A percentile compares a stretch with the other conserved stretches of the same genome.
Evolutionary conservation across 2,797 vertebrate species (phyloP).

Genomic region (Tragopan temminckii): DNA sequence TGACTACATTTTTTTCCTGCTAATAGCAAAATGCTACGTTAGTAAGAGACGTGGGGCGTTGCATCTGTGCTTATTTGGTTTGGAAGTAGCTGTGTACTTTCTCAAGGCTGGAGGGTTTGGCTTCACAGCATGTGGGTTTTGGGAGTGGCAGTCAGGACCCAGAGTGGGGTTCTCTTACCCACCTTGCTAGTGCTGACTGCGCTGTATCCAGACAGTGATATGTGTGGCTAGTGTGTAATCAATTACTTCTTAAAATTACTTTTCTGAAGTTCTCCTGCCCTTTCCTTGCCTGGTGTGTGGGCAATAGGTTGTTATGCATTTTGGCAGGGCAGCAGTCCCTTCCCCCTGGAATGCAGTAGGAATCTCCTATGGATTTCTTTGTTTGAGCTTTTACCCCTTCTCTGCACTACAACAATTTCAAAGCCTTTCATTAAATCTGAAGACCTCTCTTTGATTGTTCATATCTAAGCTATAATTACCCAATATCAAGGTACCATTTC

Average conservation of each 20-base stretch:
- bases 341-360: not conserved
- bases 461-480: constrained; percentile 4
- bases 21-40: not conserved
- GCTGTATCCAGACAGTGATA: not conserved
- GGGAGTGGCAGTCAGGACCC: not conserved
- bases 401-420: not conserved
- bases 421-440: constrained; percentile 5
- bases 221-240: accelerated
- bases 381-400: not conserved
- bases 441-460: not conserved
- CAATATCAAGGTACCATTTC: constrained; percentile 23
- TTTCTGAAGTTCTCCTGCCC: not conserved
- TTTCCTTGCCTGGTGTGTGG: not conserved
- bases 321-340: not conserved
- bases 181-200: accelerated
- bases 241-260: not conserved
- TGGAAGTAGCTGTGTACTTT: not conserved
- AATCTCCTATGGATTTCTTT: not conserved
- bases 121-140: not conserved
- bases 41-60: not conserved
- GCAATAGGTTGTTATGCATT: not conserved
- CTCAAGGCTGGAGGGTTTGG: not conserved
- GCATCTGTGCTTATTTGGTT: not conserved
- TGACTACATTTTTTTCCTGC: not conserved
- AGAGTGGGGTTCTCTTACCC: not conserved